A percentile compares a stretch with the other conserved stretches of the same genome.
Conservation (phyloP, 1,140 invertebrate genomes). For the Pomacea maculata region DNA sequence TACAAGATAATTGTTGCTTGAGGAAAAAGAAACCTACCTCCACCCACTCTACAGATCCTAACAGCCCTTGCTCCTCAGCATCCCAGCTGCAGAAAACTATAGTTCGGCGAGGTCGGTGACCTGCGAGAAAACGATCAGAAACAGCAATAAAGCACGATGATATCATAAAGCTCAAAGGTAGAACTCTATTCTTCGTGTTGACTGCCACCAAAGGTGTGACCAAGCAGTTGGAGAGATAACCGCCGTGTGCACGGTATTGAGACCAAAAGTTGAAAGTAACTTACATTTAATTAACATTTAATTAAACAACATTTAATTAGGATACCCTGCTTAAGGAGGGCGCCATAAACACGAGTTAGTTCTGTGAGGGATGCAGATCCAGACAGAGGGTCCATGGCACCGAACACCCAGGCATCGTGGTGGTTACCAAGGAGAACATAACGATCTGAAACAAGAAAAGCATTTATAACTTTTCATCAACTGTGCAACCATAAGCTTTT, state of each 20-base stretch:
- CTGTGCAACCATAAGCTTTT: no score
- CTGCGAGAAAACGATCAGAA: constrained; percentile 5
- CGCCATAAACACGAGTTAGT: constrained; percentile 65
- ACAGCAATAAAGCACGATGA: no score
- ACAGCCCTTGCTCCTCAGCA: constrained; percentile 47
- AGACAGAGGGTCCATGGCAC: constrained; percentile 69
- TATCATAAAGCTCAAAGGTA: no score
- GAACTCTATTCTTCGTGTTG: no score
- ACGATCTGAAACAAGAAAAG: constrained; percentile 56
- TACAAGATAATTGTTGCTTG: no score
- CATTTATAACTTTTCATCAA: no score
- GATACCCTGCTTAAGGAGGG: constrained; percentile 50
- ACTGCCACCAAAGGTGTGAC: no score
- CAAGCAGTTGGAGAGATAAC: no score
- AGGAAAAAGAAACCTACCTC: constrained; percentile 40
- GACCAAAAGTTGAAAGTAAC: no score
- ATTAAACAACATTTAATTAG: no score
- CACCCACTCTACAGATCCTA: constrained; percentile 53
- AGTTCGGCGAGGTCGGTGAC: constrained; percentile 46
- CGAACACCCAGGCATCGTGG: constrained; percentile 71
- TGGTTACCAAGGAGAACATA: constrained; percentile 73
- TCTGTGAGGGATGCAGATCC: constrained; percentile 70
- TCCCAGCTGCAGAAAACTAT: constrained; percentile 54
- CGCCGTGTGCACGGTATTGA: no score
- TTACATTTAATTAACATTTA: no score